Base-by-base conservation (phyloP, 1,140 invertebrate genomes). In the Drosophila pandora region DNA sequence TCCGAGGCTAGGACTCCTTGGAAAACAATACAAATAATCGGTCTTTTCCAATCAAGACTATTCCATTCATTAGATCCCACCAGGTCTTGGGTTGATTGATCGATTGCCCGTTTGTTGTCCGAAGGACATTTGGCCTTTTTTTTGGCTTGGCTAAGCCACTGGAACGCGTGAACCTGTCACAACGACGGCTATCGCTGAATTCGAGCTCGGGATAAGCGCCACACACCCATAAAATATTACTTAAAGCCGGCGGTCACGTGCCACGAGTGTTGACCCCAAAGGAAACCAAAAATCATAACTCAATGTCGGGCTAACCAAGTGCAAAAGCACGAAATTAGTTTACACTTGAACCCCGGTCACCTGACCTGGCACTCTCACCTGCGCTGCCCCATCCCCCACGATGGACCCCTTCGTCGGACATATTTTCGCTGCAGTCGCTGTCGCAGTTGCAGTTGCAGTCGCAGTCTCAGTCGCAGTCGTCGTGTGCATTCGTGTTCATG, bases 401-500 rank as follows among this genome's bases (percentile, higher is more conserved):
- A 9, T 57, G 30, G 52, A 43, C 50, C 30, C 39, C 62, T 37
- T 12, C 9, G 30, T 45, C 23, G 34, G 39, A 25, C 39, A 68
- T 70, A 39, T 69, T 70, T 61, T 56, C 49, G 59, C 47, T 80
- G 60, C 71, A 41, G 65, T 63, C 61, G 60, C 71, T 34, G 65
- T 63, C 61, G 80, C 58, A n/a, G 37, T 39, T 10, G 80, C 58
- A 71, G 37, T 67, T 23, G 72, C 67, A 76, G 71, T 77, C 52
- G 82, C 70, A 80, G 74, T 87, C 81, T 82, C 69, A 72, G 39
- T 68, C 22, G 72, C 67, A 79, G 76, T 77, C 47, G n/a, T n/a
- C n/a, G n/a, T n/a, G n/a, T n/a, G 82, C 70, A 80, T 78, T 87
- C 81, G 81, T 85, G 81, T 81, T 87, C 81, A 85, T 85, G 81